Conservation (phyloP, 2,888 invertebrate genomes). For the Acleris holmiana region DNA sequence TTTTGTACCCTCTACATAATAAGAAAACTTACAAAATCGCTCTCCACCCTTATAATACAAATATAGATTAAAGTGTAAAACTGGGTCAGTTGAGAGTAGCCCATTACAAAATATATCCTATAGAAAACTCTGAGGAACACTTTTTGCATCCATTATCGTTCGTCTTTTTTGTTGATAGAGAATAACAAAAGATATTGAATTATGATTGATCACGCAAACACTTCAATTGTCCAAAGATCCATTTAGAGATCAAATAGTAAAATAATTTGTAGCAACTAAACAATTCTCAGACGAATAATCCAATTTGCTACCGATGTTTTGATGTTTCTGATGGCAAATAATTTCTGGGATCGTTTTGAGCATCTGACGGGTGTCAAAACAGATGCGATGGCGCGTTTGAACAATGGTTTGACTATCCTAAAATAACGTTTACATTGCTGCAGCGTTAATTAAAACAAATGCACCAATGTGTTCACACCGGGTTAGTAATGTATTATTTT, state of each 20-base stretch:
- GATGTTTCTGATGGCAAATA: slow-evolving; percentile 11
- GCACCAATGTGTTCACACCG: background rate
- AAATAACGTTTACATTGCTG: slow-evolving; percentile 11
- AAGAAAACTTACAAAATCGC: no score
- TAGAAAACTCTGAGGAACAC: slow-evolving; percentile 12
- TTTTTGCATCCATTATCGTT: slow-evolving; percentile 22
- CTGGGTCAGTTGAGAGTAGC: slow-evolving; percentile 6
- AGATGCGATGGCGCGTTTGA: slow-evolving; percentile 7
- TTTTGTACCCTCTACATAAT: no score
- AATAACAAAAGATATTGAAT: slow-evolving; percentile 42
- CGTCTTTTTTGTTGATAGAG: slow-evolving; percentile 20
- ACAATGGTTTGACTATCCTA: slow-evolving; percentile 16
- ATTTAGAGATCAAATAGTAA: slow-evolving; percentile 1
- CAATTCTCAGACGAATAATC: background rate
- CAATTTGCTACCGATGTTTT: slow-evolving; percentile 16
- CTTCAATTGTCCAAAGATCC: slow-evolving; percentile 18
- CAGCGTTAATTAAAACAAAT: slow-evolving; percentile 15
- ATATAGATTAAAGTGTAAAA: slow-evolving; percentile 6
- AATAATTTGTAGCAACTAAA: background rate
- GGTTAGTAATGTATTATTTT: slow-evolving; percentile 15
- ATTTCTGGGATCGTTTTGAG: slow-evolving; percentile 5
- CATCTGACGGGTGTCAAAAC: slow-evolving; percentile 15
- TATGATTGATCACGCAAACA: slow-evolving; percentile 49
- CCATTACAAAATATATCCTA: slow-evolving; percentile 3
- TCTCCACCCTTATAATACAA: background rate